phyloP scores from a whole-genome alignment of 1,140 invertebrate genomes.

The Ctenoplectra terminalis region DNA sequence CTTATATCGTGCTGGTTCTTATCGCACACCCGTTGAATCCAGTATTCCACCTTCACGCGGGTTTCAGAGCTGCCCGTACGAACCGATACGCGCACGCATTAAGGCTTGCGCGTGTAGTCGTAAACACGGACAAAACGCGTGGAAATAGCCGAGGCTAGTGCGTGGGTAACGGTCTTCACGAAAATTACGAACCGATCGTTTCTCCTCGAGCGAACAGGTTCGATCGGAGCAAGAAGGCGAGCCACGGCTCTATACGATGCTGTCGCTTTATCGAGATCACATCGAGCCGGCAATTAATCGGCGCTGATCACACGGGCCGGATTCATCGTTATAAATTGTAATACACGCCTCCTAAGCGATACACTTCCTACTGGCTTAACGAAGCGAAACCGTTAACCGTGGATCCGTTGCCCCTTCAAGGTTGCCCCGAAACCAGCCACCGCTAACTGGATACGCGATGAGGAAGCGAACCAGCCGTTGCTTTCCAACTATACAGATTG shows the following conservation, averaged over 20 bases:
- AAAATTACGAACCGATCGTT: constrained; percentile 55
- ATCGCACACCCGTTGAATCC: constrained; percentile 32
- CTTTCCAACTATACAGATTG: constrained; percentile 29
- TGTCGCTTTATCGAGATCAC: constrained; percentile 49
- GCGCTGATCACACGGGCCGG: constrained; percentile 45
- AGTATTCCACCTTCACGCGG: neutral
- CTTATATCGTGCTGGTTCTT: neutral
- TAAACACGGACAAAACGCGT: constrained; percentile 4
- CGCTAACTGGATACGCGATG: constrained; percentile 22
- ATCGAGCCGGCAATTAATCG: constrained; percentile 65
- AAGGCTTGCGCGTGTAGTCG: constrained; percentile 21
- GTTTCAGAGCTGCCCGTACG: neutral
- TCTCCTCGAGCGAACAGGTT: constrained; percentile 18
- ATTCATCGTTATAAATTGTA: constrained; percentile 59
- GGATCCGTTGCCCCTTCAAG: constrained; percentile 53
- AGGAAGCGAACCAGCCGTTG: constrained; percentile 27
- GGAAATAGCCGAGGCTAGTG: constrained; percentile 34
- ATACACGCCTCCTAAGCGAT: constrained; percentile 65
- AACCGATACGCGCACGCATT: constrained; percentile 13
- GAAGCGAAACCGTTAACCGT: constrained; percentile 59
- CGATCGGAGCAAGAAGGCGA: constrained; percentile 10
- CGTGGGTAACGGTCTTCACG: constrained; percentile 54
- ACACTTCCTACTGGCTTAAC: constrained; percentile 62
- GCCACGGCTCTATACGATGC: neutral
- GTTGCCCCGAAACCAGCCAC: constrained; percentile 34